phyloP scores from a whole-genome alignment of 2,113 vertebrate species.

The Lutjanus erythropterus region DNA sequence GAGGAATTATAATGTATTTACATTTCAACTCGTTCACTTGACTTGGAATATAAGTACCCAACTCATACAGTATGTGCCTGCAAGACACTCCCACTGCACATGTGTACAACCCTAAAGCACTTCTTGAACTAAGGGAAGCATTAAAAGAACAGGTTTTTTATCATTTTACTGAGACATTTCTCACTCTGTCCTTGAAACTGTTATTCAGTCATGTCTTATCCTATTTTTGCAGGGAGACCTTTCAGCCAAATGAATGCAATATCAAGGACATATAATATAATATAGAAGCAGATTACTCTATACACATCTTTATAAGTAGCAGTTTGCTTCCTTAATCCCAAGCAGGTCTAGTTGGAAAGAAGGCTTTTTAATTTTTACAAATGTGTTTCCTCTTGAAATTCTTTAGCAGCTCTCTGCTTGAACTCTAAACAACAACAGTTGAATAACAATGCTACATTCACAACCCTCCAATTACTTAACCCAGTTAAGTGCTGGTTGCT shows the following conservation, averaged over 20 bases:
- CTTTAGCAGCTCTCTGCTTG: not conserved
- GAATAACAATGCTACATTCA: slow-evolving; percentile 40
- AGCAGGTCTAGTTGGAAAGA: not conserved
- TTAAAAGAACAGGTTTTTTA: not conserved
- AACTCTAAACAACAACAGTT: not conserved
- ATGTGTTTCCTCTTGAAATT: not conserved
- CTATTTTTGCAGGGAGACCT: not conserved
- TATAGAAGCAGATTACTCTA: not conserved
- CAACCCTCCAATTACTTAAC: not conserved
- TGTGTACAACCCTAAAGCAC: not conserved
- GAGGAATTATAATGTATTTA: not conserved
- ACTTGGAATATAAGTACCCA: not conserved
- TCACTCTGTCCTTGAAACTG: not conserved
- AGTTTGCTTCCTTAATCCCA: not conserved
- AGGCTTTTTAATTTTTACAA: not conserved
- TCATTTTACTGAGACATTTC: no score
- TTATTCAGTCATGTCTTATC: not conserved
- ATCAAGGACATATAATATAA: not conserved
- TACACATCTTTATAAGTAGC: not conserved
- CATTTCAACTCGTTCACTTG: not conserved
- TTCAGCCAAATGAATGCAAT: not conserved
- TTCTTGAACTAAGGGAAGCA: not conserved
- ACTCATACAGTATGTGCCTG: not conserved
- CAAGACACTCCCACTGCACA: not conserved
- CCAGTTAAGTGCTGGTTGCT: not conserved